These are phyloP conservation scores for Rhagonycha lutea DNA, from an alignment of 2,888 invertebrate genomes.

Conservation along the genomic window DNA sequence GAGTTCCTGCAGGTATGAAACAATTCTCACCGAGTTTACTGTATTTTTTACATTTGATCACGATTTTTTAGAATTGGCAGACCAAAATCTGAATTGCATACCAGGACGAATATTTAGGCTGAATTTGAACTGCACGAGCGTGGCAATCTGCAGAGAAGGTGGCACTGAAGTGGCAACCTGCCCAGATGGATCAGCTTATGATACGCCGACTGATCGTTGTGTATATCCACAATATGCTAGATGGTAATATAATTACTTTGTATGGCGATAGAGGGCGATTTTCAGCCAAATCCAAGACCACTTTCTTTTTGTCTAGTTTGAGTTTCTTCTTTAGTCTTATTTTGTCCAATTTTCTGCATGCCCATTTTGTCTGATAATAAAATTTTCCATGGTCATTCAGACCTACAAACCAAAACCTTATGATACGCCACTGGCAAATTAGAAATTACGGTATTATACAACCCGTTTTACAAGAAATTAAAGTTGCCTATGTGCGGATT, in stretches of 20 bases:
- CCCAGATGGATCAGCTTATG: conserved; percentile 50
- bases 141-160: conserved; percentile 49
- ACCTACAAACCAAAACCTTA: neutral
- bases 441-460: neutral
- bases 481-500: neutral
- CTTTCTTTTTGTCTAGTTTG: conserved; percentile 6
- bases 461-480: neutral
- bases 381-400: too few species aligned
- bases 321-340: too few species aligned
- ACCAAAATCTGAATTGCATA: conserved; percentile 33
- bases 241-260: too few species aligned
- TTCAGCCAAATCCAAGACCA: too few species aligned
- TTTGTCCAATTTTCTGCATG: too few species aligned
- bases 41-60: neutral
- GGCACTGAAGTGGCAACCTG: conserved; percentile 52
- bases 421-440: neutral
- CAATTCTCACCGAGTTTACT: neutral
- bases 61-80: conserved; percentile 8
- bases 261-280: too few species aligned
- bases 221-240: conserved; percentile 47
- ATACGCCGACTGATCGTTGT: conserved; percentile 50
- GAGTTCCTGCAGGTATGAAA: conserved; percentile 37
- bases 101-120: conserved; percentile 48
- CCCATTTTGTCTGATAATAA: too few species aligned
- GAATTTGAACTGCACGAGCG: conserved; percentile 50